Conservation (phyloP, 2,888 invertebrate species). For the Drosophila borborema region DNA sequence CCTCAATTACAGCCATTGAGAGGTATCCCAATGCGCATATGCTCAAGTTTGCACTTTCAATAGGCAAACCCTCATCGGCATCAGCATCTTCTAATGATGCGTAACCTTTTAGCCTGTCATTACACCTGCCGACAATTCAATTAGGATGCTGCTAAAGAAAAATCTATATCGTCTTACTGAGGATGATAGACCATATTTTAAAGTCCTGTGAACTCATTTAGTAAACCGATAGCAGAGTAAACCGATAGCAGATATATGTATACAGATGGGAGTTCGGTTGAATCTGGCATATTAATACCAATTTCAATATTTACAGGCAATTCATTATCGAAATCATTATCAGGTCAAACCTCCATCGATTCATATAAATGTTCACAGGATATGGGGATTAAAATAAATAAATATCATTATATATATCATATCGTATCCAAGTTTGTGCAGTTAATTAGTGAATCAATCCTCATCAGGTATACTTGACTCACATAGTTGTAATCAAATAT, state of each 20-base stretch:
- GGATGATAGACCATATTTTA: neutral
- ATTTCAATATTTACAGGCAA: neutral
- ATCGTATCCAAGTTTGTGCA: neutral
- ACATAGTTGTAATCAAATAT: neutral
- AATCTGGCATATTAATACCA: neutral
- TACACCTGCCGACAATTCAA: conserved; percentile 35
- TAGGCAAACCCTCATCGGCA: conserved; percentile 4
- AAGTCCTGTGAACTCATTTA: neutral
- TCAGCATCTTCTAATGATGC: conserved; percentile 43
- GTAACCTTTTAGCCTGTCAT: conserved; percentile 53
- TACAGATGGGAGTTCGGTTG: neutral
- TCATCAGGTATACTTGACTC: neutral
- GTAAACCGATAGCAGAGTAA: no score
- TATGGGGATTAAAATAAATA: neutral
- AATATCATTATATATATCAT: neutral
- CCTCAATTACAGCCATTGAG: conserved; percentile 38
- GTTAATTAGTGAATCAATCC: no score
- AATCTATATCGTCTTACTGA: neutral
- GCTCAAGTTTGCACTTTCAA: conserved; percentile 10
- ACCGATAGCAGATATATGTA: no score
- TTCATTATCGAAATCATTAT: neutral
- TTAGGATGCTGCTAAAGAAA: neutral
- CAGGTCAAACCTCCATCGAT: neutral
- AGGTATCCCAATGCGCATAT: conserved; percentile 15
- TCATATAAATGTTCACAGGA: neutral